Percentiles rank a stretch among this genome's conserved stretches.
Conservation (phyloP, 1,140 invertebrate species). For the Bombus impatiens region DNA sequence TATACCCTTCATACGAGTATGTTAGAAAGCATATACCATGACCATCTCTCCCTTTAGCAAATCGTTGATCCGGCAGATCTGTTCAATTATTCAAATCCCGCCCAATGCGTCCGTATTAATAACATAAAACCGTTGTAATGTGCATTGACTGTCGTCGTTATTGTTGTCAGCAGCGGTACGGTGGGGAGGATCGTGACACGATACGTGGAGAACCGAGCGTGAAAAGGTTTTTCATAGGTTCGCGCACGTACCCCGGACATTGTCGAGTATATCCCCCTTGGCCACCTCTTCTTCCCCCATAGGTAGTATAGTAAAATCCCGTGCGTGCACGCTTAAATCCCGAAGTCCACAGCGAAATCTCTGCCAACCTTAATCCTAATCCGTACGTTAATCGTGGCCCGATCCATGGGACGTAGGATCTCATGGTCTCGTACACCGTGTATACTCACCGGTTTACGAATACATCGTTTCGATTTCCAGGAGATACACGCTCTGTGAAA, state of each 20-base stretch:
- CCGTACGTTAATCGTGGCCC: constrained; percentile 77
- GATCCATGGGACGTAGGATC: constrained; percentile 70
- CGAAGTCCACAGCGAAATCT: constrained; percentile 60
- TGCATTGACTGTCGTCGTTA: constrained; percentile 69
- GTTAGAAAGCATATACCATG: not conserved
- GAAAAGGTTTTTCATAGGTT: constrained; percentile 60
- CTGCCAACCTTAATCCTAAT: constrained; percentile 77
- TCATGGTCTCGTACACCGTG: constrained; percentile 18
- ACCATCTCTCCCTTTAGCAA: not conserved
- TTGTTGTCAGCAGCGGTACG: constrained; percentile 27
- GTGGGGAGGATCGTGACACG: constrained; percentile 59
- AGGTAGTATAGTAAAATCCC: constrained; percentile 5
- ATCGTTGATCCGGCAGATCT: constrained; percentile 59
- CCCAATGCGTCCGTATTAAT: constrained; percentile 73
- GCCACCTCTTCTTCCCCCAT: constrained; percentile 15
- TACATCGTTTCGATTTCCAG: constrained; percentile 25
- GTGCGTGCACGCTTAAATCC: constrained; percentile 54
- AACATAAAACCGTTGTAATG: constrained; percentile 79
- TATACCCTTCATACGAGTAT: not conserved
- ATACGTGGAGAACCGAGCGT: constrained; percentile 71
- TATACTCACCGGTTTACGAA: constrained; percentile 42
- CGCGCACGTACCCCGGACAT: constrained; percentile 52
- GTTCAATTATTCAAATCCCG: constrained; percentile 77
- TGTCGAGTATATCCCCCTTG: constrained; percentile 8
- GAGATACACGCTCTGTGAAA: constrained; percentile 7